Percentiles rank a stretch among this genome's conserved stretches.
These are phyloP conservation scores for Orius insidiosus DNA, from an alignment of 1,140 invertebrate genomes.

Conservation along the genomic window DNA sequence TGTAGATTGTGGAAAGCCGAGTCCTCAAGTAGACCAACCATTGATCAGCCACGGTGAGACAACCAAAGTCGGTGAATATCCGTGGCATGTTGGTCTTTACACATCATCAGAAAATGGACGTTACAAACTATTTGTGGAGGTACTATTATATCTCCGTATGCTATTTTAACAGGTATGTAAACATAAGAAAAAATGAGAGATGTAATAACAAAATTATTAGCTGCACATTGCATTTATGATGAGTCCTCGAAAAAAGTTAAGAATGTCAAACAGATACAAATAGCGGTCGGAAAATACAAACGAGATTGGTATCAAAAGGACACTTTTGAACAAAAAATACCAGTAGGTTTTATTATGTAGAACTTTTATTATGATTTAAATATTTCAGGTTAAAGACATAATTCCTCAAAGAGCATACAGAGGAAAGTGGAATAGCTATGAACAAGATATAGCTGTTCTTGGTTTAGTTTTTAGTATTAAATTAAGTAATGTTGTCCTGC, in stretches of 20 bases:
- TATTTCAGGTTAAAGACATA: slow-evolving; percentile 9
- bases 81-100: slow-evolving; percentile 14
- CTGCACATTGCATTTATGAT: slow-evolving; percentile 12
- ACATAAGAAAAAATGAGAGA: background rate
- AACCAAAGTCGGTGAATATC: slow-evolving; percentile 8
- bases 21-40: background rate
- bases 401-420: slow-evolving; percentile 2
- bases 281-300: slow-evolving; percentile 10
- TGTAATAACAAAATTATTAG: slow-evolving; percentile 4
- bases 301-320: slow-evolving; percentile 4
- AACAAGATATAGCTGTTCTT: slow-evolving; percentile 11
- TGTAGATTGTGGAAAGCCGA: slow-evolving; percentile 12
- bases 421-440: slow-evolving; percentile 7
- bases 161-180: slow-evolving; percentile 13
- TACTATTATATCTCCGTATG: slow-evolving; percentile 9
- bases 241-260: background rate
- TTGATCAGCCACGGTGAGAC: background rate
- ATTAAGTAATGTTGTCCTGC: slow-evolving; percentile 3
- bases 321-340: slow-evolving; percentile 9
- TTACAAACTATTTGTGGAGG: slow-evolving; percentile 12
- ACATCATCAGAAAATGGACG: background rate
- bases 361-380: background rate
- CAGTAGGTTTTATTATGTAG: background rate
- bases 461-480: slow-evolving; percentile 2
- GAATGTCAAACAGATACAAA: background rate